Percentiles rank a stretch among this genome's conserved stretches.
These are phyloP conservation scores for Margarornis squamiger DNA, from an alignment of 2,797 vertebrate species.

Conservation along the genomic window DNA sequence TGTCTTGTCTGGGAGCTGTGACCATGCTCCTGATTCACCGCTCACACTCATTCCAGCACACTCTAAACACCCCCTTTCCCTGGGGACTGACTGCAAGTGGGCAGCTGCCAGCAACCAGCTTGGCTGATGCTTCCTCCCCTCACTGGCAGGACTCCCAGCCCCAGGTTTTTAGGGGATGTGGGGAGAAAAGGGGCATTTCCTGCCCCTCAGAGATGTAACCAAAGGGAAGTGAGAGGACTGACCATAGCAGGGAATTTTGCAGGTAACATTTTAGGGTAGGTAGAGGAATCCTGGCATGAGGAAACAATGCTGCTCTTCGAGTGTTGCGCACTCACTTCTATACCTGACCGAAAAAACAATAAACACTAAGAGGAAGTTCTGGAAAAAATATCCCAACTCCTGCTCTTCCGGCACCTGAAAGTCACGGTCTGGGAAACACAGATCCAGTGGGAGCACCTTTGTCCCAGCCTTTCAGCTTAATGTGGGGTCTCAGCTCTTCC, in stretches of 20 bases:
- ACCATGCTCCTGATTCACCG: background rate
- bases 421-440: background rate
- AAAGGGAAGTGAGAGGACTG: background rate
- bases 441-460: background rate
- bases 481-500: background rate
- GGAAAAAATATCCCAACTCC: background rate
- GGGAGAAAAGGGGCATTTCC: background rate
- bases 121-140: background rate
- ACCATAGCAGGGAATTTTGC: background rate
- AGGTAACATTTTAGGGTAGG: background rate
- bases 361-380: background rate
- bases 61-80: background rate
- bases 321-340: accelerated
- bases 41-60: background rate
- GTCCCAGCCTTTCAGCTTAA: background rate
- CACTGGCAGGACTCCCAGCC: background rate
- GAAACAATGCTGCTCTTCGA: background rate
- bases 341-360: background rate
- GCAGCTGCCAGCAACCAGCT: background rate
- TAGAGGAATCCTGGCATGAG: background rate
- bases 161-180: background rate
- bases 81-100: background rate
- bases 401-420: background rate
- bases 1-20: background rate
- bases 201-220: background rate